These are phyloP conservation scores for Syrmaticus mikado DNA, from an alignment of 2,113 vertebrate species.

Conservation along the genomic window DNA sequence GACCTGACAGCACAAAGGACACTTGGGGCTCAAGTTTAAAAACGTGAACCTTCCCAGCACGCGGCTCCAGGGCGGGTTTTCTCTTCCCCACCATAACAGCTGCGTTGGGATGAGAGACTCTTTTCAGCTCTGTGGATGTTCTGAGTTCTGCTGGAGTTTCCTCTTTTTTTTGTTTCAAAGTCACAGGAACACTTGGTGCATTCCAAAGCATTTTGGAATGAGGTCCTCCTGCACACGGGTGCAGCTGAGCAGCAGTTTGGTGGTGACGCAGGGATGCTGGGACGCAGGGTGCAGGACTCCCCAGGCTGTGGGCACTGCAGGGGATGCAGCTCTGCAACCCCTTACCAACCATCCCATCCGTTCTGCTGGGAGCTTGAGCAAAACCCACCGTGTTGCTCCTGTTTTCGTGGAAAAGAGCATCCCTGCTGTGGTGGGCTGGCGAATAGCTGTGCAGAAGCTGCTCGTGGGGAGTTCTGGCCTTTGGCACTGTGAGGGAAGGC, in stretches of 20 bases:
- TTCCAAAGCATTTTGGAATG: fast-evolving
- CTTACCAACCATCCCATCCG: not conserved
- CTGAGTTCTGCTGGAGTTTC: not conserved
- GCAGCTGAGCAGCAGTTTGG: not conserved
- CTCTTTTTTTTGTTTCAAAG: not conserved
- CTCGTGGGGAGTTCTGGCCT: not conserved
- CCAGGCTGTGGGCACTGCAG: not conserved
- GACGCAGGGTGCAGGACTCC: not conserved
- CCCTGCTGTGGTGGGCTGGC: fast-evolving
- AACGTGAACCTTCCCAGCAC: fast-evolving
- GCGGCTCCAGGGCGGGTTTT: fast-evolving
- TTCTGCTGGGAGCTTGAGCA: not conserved
- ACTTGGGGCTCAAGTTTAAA: not conserved
- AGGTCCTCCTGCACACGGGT: not conserved
- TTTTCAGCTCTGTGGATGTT: not conserved
- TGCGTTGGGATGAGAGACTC: not conserved
- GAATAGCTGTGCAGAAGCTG: fast-evolving
- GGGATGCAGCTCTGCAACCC: not conserved
- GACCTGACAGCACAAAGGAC: not conserved
- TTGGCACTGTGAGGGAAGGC: not conserved
- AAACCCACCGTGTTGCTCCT: fast-evolving
- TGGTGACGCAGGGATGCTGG: not conserved
- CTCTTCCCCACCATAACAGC: not conserved
- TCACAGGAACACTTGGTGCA: not conserved
- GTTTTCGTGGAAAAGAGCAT: not conserved